Evolutionary conservation across 2,797 vertebrate species (phyloP).

Genomic region (Pterois miles): DNA sequence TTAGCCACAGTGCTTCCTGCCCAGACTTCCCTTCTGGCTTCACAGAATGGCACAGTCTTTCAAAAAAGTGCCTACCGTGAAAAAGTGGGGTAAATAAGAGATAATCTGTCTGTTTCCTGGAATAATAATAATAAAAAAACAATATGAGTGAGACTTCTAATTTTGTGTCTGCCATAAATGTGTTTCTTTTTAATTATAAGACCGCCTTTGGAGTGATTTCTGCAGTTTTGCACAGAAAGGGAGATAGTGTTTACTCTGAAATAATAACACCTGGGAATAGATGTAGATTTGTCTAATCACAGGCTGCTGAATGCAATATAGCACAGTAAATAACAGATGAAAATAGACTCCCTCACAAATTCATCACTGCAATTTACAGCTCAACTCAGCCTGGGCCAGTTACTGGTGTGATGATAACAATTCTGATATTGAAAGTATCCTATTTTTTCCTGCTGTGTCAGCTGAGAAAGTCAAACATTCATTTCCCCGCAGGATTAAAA

Average conservation of each 20-base stretch:
- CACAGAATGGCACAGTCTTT: neutral
- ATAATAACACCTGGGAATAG: constrained; percentile 4
- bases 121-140: neutral
- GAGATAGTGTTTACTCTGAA: neutral
- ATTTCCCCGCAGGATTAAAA: constrained; percentile 20
- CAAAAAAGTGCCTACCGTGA: neutral
- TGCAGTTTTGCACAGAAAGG: neutral
- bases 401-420: constrained; percentile 19
- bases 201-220: neutral
- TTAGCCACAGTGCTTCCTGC: neutral
- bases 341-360: constrained; percentile 23
- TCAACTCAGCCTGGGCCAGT: constrained; percentile 10
- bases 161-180: neutral
- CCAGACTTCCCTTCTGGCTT: neutral
- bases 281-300: neutral
- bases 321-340: neutral
- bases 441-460: constrained; percentile 7
- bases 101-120: neutral
- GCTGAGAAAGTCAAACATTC: constrained; percentile 18
- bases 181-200: neutral
- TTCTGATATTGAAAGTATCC: constrained; percentile 5
- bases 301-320: neutral
- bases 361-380: constrained; percentile 2
- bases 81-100: neutral
- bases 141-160: neutral